Base-by-base conservation (phyloP, 2,888 invertebrate species). In the Colletes collaris region DNA sequence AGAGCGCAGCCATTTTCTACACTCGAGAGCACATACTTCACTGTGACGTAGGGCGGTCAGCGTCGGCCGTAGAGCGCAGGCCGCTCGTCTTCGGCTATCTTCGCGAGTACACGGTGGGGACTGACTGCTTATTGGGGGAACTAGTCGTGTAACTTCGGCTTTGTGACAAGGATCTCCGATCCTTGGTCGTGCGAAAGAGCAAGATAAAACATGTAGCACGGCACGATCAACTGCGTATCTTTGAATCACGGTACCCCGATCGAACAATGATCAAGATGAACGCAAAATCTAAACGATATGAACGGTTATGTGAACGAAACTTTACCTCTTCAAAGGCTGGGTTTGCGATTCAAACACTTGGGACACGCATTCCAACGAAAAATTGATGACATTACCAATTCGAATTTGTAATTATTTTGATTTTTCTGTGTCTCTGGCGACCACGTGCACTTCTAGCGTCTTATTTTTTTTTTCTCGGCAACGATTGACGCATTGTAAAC, bases 1-100 rank as follows among this genome's bases (percentile, higher is more conserved):
- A 89, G 90, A 90, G 89, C 91, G 91, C 90, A 92, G 92, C 92
- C 92, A 93, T 93, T 93, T 93, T 93, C 92, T 92, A 92, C 89
- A 89, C 89, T 90, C 91, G 91, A 88, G 89, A 90, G 91, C 91
- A 91, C 92, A 92, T 92, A 92, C 91, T 92, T 92, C 88, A 92
- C 92, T 92, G 91, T 91, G 90, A 91, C 90, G 91, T 91, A 89
- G 88, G 37, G 75, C 75, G 68, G 76, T 80, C 76, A 71, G 84
- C 86, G 78, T 76, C 84, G 71, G 50, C 59, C 79, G 74, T 83
- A 84, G 83, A 85, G 88, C 89, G 89, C 89, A 87, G 79, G 87
- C 87, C 75, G 81, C 74, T 64, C 70, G 55, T 46, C 78, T 69
- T 89, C 88, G 88, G 79, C 5, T 6, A 7, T 81, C 70, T 77